A percentile compares a stretch with the other conserved stretches of the same genome.
Evolutionary conservation across 2,797 vertebrate species (phyloP).

Genomic region (Hirundo rustica): DNA sequence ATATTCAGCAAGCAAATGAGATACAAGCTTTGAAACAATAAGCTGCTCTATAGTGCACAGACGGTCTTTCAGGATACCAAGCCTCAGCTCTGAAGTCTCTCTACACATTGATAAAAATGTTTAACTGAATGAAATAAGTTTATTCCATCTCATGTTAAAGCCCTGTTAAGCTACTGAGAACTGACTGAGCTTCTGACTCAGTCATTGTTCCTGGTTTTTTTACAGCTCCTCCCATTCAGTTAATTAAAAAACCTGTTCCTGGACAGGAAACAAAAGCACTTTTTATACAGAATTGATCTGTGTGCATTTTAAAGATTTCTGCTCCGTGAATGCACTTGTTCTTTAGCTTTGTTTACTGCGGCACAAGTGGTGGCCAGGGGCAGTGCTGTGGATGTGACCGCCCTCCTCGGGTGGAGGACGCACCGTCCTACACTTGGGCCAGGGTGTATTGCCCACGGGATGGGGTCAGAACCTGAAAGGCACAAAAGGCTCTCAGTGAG

Average conservation of each 20-base stretch:
- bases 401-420: constrained; percentile 54
- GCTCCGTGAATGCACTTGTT: constrained; percentile 53
- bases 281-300: constrained; percentile 50
- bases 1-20: constrained; percentile 18
- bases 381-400: constrained; percentile 51
- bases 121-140: constrained; percentile 30
- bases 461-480: constrained; percentile 71
- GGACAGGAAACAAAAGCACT: constrained; percentile 57
- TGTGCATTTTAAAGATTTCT: constrained; percentile 60
- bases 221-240: constrained; percentile 50
- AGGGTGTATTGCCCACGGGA: constrained; percentile 58
- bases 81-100: constrained; percentile 21
- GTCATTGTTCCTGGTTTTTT: constrained; percentile 45
- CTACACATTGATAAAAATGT: constrained; percentile 41
- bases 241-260: constrained; percentile 65
- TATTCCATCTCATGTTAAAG: constrained; percentile 30
- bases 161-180: constrained; percentile 36
- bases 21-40: constrained; percentile 7
- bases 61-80: not conserved
- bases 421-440: constrained; percentile 56
- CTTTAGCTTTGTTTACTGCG: constrained; percentile 56
- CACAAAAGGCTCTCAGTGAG: constrained; percentile 55
- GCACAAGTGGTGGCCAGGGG: constrained; percentile 45
- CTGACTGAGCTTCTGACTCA: constrained; percentile 48
- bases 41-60: constrained; percentile 32